Percentiles rank a stretch among this genome's conserved stretches.
These are phyloP conservation scores for Cyrtorhinus lividipennis DNA, from an alignment of 1,140 invertebrate genomes.

Conservation along the genomic window DNA sequence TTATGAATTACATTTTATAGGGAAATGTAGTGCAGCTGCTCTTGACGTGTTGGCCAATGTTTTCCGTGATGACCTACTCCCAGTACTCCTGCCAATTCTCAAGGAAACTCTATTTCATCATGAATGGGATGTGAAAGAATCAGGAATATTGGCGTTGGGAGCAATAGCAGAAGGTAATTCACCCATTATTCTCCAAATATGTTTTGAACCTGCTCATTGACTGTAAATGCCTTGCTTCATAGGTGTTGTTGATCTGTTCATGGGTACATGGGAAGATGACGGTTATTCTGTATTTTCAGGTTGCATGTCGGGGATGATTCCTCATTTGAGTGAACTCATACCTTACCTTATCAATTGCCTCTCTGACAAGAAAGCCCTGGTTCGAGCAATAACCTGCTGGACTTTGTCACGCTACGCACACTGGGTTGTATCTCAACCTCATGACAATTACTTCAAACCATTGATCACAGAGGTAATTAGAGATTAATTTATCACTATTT, in stretches of 20 bases:
- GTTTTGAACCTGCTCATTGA: too few species aligned
- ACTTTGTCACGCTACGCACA: slow-evolving; percentile 93
- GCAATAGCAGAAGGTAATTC: slow-evolving; percentile 95
- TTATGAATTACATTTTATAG: slow-evolving; percentile 23
- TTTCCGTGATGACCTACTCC: slow-evolving; percentile 87
- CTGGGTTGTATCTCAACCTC: slow-evolving; percentile 91
- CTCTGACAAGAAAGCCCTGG: slow-evolving; percentile 87
- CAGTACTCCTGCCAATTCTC: slow-evolving; percentile 85
- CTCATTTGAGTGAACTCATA: slow-evolving; percentile 87
- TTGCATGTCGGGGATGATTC: slow-evolving; percentile 94
- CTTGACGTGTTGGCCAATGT: slow-evolving; percentile 95
- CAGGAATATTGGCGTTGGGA: slow-evolving; percentile 86
- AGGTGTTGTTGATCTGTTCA: too few species aligned
- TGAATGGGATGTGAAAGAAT: slow-evolving; percentile 95
- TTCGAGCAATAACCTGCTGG: slow-evolving; percentile 98
- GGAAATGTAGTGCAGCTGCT: slow-evolving; percentile 96
- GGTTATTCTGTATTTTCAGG: slow-evolving; percentile 32
- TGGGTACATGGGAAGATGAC: slow-evolving; percentile 3
- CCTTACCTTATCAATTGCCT: slow-evolving; percentile 89
- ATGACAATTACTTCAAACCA: slow-evolving; percentile 84
- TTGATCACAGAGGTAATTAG: slow-evolving; percentile 85
- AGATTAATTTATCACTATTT: not conserved
- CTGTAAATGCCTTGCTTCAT: too few species aligned
- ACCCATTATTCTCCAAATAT: too few species aligned
- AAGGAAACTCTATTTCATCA: slow-evolving; percentile 93